Base-by-base conservation (phyloP, 2,888 invertebrate genomes). In the Zaprionus bogoriensis region DNA sequence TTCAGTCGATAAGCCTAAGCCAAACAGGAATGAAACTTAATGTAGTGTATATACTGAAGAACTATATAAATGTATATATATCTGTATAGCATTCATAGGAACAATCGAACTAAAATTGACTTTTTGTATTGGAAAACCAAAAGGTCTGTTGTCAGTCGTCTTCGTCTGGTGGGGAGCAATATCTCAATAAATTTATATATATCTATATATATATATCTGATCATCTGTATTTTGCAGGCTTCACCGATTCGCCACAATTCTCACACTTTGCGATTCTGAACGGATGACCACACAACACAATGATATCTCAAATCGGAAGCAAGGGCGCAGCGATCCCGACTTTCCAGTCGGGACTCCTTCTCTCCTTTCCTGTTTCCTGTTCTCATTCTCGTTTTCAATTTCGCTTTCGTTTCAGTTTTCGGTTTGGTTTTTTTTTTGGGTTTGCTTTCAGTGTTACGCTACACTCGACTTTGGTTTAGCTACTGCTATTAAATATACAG, bases 381-480 rank as follows among this genome's bases (percentile, higher is more conserved):
- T 7, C 41, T 10, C 23, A 48, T 61, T 59, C 67, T 69, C 59
- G 38, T 48, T 57, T 63, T 39, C 50, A 50, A 60, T 67, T 71
- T 51, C 25, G n/a, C 17, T 10, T 32, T 45, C 27, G 23, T 19
- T 3, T 14, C 39, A 9, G 3, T 14, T 36, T 42, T 50, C 36
- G 39, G 28, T 53, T 41, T 17, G 46, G 48, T 50, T 55, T 10
- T 14, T 23, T 36, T 12, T 14, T n/a, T 28, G 28, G 27, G 28
- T 6, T 6, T 32, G 25, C 25, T 59, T 17, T 60, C 30, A 12
- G 30, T 66, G 58, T 67, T 65, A 63, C 39, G 67, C 70, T 58
- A 67, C 36, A 57, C 61, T 65, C 61, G 41, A 39, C 45, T 63
- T 74, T 72, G 32, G 60, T 78, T 78, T 74, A 73, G 71, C 76